Evolutionary conservation across 2,797 vertebrate genomes (phyloP), one percentile per base, ranked within the genome.

Genomic region (Acanthurus lineatus): DNA sequence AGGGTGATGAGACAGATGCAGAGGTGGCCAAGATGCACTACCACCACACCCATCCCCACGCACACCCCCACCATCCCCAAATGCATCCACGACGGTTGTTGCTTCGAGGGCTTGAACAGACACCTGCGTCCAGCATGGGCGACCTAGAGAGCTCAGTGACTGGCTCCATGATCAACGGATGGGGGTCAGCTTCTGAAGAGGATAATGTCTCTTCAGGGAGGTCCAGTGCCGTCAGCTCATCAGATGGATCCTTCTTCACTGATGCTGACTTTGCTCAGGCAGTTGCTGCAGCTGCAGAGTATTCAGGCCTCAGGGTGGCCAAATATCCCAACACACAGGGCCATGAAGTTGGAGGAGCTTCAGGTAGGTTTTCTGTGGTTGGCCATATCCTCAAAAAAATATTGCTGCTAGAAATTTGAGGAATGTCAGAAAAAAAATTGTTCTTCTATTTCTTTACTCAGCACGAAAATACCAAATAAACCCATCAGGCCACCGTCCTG

Each of bases 91-190:
- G 97, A 75, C 91, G 97, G 92, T 96, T 98, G 76, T 93, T 97
- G 64, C 87, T 99, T 67, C 96, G 97, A 32, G 97, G 97, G 73
- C 96, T 99, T 1, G 97, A 99, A 90, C 98, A 99, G 92, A 99
- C 98, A 0, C 98, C 98, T 0, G 98, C 98, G 2, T 99, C 98
- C 84, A 99, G 98, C 38, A 96, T 97, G 14, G 98, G 98, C 3
- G 98, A 99, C 94, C 92, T 99, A 76, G 98, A 99, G 92, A 99
- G 98, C 92, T 99, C 98, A 0, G 97, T 99, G 72, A 99, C 98
- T 0, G 98, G 98, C 40, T 99, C 98, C 86, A 99, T 99, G 98
- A 99, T 99, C 93, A 99, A 99, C 14, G 98, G 98, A 81, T 99
- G 98, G 98, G 98, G 98, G 62, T 99, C 98, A 0, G 98, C 98